Base-by-base conservation (phyloP, 2,113 vertebrate species). In the Phainopepla nitens region DNA sequence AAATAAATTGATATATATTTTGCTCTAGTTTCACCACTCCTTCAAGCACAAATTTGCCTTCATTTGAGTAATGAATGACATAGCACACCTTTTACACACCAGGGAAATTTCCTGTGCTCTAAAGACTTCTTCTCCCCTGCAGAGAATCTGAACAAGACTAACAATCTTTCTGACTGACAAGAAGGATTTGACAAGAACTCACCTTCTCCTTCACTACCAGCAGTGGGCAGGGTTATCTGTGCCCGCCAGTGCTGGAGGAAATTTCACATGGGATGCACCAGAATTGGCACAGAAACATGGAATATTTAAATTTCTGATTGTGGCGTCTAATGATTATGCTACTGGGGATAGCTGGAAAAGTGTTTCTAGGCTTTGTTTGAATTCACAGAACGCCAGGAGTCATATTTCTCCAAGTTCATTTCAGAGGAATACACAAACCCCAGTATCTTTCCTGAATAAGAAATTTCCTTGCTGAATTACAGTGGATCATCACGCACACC, bases 21-120 rank as follows among this genome's bases (percentile, higher is more conserved):
- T 88, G 53, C 49, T 82, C 80, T 77, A 31, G 36, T 68, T 94
- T 92, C 49, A n/a, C 19, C 12, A 49, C 31, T 65, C 5, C 4
- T 31, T 96, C 95, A 95, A 95, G 86, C 31, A 82, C 53, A 76
- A 94, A 94, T 50, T 80, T 68, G 35, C 42, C 72, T 97, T 94
- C 84, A 93, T 96, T 84, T 94, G 88, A 84, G 69, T 70, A 86
- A 91, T 68, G 64, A 93, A 89, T 61, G 64, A 65, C 79, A 82
- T 22, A 45, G 61, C 45, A 68, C 16, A 88, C 31, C 82, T 94
- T 83, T 94, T 79, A 92, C 71, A 76, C 54, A 41, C 36, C 60
- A 85, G 50, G 31, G 86, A 93, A 50, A 78, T 86, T 76, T 90
- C 23, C 72, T 19, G 64, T 73, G 27, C 45, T 29, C 50, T 33